These are phyloP conservation scores for Lepidonotus clava DNA, from an alignment of 2,888 invertebrate species.

Conservation along the genomic window DNA sequence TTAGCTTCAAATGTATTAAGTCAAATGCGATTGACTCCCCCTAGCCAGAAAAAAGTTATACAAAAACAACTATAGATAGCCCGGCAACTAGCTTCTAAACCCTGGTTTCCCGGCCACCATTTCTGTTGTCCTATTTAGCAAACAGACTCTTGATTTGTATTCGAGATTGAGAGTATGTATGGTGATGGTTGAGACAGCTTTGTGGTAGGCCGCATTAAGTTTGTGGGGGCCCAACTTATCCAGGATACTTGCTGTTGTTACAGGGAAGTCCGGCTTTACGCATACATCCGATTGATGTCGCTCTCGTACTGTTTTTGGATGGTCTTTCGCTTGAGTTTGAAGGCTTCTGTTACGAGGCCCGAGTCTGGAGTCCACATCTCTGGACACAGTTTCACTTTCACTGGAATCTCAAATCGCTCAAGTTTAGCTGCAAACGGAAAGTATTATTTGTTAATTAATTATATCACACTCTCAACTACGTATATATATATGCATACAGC, in stretches of 20 bases:
- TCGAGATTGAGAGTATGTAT: not conserved
- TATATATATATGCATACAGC: not conserved
- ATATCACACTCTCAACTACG: not conserved
- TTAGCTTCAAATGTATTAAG: too few species aligned
- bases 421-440: conserved; percentile 87
- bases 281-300: conserved; percentile 95
- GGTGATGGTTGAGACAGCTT: not conserved
- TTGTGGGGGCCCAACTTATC: not conserved
- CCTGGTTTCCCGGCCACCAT: too few species aligned
- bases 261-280: conserved; percentile 28
- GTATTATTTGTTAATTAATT: not conserved
- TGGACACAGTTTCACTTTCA: conserved; percentile 91
- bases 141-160: not conserved
- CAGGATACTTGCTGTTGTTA: not conserved
- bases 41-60: too few species aligned
- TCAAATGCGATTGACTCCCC: too few species aligned
- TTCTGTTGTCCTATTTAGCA: too few species aligned
- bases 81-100: too few species aligned
- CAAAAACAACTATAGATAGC: too few species aligned
- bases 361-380: conserved; percentile 99
- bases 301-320: conserved; percentile 96
- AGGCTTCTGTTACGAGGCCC: conserved; percentile 98
- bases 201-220: not conserved
- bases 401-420: conserved; percentile 95
- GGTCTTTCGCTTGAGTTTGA: conserved; percentile 97